Conservation (phyloP, 2,797 vertebrate genomes). For the Taenioides sp. region DNA sequence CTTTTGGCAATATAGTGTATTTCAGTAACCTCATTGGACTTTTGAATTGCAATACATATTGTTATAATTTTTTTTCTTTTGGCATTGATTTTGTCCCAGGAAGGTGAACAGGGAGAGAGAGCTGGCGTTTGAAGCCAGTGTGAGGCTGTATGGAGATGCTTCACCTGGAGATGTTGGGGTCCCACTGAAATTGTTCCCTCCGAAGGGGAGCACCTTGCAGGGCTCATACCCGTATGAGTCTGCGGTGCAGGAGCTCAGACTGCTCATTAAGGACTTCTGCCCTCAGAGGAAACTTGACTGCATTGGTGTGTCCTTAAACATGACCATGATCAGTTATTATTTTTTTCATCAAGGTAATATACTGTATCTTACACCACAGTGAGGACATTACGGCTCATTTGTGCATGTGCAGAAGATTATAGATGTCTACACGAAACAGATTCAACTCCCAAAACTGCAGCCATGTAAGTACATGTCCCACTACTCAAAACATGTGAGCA, state of each 20-base stretch:
- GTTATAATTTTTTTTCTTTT: background rate
- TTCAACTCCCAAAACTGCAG: conserved; percentile 65
- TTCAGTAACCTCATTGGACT: background rate
- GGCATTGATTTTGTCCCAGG: conserved; percentile 58
- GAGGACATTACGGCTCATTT: conserved; percentile 86
- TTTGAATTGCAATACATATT: background rate
- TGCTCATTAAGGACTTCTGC: conserved; percentile 82
- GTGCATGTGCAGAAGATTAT: conserved; percentile 90
- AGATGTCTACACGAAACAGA: conserved; percentile 71
- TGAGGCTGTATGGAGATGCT: conserved; percentile 74
- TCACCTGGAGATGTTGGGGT: conserved; percentile 83
- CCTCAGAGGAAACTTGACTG: conserved; percentile 93
- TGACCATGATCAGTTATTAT: background rate
- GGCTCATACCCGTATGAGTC: conserved; percentile 81
- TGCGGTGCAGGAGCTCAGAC: conserved; percentile 84
- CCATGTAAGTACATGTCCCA: conserved; percentile 84
- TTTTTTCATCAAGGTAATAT: background rate
- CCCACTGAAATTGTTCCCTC: conserved; percentile 80
- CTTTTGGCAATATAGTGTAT: no score
- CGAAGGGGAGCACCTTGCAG: conserved; percentile 24
- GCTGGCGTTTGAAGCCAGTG: conserved; percentile 77
- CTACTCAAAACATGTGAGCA: background rate
- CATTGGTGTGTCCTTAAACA: conserved; percentile 79
- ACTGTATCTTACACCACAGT: conserved; percentile 65
- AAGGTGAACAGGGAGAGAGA: conserved; percentile 80